These are phyloP conservation scores for Sisyra nigra DNA, from an alignment of 2,888 invertebrate species.

Conservation along the genomic window DNA sequence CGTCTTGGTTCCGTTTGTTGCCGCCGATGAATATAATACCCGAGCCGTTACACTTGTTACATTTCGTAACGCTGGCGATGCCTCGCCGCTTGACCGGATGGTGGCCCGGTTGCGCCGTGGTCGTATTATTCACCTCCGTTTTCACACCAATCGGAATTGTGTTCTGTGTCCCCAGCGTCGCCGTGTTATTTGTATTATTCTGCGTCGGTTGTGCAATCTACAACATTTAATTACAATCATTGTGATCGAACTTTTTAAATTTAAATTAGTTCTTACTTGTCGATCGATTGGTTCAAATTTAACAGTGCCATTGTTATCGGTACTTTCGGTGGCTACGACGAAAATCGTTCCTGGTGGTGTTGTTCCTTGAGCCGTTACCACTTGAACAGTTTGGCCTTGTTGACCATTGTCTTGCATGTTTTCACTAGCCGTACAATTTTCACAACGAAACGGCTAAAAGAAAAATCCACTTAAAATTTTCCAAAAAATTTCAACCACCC, in stretches of 20 bases:
- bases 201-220: slow-evolving; percentile 4
- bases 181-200: slow-evolving; percentile 6
- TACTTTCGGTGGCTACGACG: slow-evolving; percentile 7
- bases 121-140: slow-evolving; percentile 1
- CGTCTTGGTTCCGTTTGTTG: slow-evolving; percentile 39
- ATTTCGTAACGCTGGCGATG: slow-evolving; percentile 69
- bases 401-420: slow-evolving; percentile 21
- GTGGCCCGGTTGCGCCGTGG: slow-evolving; percentile 28
- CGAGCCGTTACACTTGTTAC: slow-evolving; percentile 78
- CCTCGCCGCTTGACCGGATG: slow-evolving; percentile 76
- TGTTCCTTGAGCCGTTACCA: slow-evolving; percentile 5
- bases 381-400: slow-evolving; percentile 6
- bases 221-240: slow-evolving; percentile 17
- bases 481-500: too few species aligned
- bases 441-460: slow-evolving; percentile 36
- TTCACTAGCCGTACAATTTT: slow-evolving; percentile 42
- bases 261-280: background rate
- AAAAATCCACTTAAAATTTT: too few species aligned
- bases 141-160: slow-evolving; percentile 27
- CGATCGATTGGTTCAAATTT: slow-evolving; percentile 8
- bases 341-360: slow-evolving; percentile 7
- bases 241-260: background rate
- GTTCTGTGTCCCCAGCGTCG: slow-evolving; percentile 28
- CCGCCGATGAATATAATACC: slow-evolving; percentile 70
- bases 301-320: slow-evolving; percentile 3